Evolutionary conservation across 2,888 invertebrate genomes (phyloP).

Genomic region (Stratiomys singularior): DNA sequence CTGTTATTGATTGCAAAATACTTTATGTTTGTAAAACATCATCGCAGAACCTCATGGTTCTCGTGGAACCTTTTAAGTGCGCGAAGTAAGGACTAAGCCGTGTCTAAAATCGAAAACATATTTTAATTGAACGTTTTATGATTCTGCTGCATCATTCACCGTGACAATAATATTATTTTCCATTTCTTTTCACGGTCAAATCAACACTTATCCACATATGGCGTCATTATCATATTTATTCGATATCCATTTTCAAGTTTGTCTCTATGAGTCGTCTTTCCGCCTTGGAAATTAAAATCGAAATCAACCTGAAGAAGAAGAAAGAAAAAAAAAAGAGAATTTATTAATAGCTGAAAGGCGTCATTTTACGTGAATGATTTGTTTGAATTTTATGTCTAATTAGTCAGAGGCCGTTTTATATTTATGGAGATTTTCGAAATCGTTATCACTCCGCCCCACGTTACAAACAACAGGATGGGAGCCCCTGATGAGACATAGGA

Average conservation of each 20-base stretch:
- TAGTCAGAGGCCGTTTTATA: constrained; percentile 49
- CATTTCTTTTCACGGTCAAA: constrained; percentile 2
- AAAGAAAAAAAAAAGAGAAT: too few relatives aligned
- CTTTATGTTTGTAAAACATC: too few relatives aligned
- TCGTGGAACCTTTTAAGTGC: too few relatives aligned
- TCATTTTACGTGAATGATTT: constrained; percentile 50
- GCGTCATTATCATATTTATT: background rate
- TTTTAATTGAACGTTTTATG: too few relatives aligned
- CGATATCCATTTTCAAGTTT: background rate
- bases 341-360: constrained; percentile 45
- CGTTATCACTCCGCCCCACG: background rate
- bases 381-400: constrained; percentile 52
- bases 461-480: constrained; percentile 4
- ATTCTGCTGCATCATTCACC: too few relatives aligned
- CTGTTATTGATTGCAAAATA: too few relatives aligned
- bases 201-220: background rate
- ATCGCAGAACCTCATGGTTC: too few relatives aligned
- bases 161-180: too few relatives aligned
- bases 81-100: too few relatives aligned
- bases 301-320: background rate
- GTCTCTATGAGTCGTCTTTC: background rate
- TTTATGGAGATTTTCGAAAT: background rate
- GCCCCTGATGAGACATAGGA: constrained; percentile 17
- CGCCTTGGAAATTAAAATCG: background rate
- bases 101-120: too few relatives aligned